phyloP scores from a whole-genome alignment of 2,113 vertebrate genomes.

The Phalacrocorax brasilianus region DNA sequence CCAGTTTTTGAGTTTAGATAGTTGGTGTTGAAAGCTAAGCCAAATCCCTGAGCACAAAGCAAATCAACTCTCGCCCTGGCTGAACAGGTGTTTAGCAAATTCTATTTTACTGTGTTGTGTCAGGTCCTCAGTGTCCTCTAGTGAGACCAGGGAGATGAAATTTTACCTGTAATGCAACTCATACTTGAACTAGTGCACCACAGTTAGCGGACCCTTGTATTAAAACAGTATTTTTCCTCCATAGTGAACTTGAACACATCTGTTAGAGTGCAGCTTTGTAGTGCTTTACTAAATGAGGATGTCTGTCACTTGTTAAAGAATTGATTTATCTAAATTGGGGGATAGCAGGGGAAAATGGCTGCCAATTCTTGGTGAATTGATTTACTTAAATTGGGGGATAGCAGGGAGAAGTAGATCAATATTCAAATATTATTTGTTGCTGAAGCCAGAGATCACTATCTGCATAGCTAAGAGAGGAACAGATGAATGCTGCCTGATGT shows the following conservation, averaged over 20 bases:
- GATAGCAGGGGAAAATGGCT: neutral
- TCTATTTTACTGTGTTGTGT: neutral
- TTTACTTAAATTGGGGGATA: neutral
- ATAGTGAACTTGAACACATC: neutral
- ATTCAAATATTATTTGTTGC: neutral
- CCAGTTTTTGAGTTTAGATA: neutral
- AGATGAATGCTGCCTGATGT: neutral
- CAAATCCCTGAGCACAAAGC: neutral
- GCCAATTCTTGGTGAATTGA: neutral
- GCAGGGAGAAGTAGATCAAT: neutral
- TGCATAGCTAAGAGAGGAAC: neutral
- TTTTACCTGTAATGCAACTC: neutral
- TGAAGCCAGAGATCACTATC: neutral
- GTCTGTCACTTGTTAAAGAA: neutral
- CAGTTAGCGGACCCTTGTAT: neutral
- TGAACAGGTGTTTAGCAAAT: neutral
- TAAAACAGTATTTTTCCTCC: neutral
- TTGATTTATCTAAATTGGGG: neutral
- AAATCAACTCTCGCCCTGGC: neutral
- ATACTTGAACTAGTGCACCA: neutral
- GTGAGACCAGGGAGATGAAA: accelerated
- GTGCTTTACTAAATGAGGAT: neutral
- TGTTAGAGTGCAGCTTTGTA: neutral
- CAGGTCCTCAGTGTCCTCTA: neutral
- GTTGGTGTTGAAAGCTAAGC: neutral